A percentile compares a stretch with the other conserved stretches of the same genome.
Conservation (phyloP, 2,113 vertebrate genomes). For the Callospermophilus lateralis region DNA sequence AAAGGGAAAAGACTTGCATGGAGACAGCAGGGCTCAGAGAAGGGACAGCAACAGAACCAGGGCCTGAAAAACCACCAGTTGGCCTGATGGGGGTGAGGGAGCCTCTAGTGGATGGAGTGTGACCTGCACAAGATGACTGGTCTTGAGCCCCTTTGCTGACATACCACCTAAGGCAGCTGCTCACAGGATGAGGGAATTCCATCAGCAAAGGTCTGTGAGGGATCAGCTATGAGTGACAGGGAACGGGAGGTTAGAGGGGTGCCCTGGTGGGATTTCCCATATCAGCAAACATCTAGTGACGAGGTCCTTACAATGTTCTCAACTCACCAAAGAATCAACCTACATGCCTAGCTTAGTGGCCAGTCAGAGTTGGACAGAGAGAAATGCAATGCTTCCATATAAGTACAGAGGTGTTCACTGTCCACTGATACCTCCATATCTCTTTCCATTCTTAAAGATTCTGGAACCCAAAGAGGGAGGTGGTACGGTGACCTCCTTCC, state of each 20-base stretch:
- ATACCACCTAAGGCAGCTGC: not conserved
- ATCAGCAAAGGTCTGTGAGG: not conserved
- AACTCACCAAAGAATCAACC: not conserved
- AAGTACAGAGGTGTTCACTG: not conserved
- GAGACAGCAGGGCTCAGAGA: not conserved
- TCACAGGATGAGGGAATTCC: no score
- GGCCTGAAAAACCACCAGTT: fast-evolving
- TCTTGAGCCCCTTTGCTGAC: not conserved
- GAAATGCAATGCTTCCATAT: not conserved
- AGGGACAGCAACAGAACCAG: fast-evolving
- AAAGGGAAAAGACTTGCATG: not conserved
- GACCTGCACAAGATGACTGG: not conserved
- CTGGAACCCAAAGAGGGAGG: not conserved
- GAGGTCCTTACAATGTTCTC: not conserved
- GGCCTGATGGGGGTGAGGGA: no score
- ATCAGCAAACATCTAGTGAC: not conserved
- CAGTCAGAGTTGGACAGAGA: not conserved
- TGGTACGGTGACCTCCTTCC: not conserved
- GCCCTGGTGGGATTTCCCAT: not conserved
- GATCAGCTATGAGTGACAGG: not conserved
- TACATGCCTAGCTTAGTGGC: not conserved
- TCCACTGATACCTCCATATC: fast-evolving
- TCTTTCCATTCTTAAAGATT: not conserved
- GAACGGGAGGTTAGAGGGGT: not conserved
- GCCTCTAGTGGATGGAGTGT: no score